Evolutionary conservation across 2,797 vertebrate species (phyloP), one percentile per base, ranked within the genome.

Genomic region (Chelmon rostratus): DNA sequence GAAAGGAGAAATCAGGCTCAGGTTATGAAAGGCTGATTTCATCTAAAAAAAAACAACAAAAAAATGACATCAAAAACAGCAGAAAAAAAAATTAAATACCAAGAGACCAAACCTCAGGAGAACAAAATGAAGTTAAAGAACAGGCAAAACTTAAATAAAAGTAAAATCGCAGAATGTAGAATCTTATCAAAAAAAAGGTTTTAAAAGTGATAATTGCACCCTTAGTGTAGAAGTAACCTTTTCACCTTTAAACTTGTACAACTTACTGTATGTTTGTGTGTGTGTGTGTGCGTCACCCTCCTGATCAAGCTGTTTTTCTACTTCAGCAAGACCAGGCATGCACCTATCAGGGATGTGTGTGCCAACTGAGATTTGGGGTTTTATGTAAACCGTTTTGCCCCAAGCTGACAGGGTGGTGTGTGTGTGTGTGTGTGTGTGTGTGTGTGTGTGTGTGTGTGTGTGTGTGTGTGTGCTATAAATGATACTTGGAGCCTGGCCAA

Each of bases 371-470:
- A 89, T 82, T 88, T 86, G 68, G 21, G 76, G 38, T 78, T 90
- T 87, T 73, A 82, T 88, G 85, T 84, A 79, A 88, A 86, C 80
- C 38, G 67, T 90, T 91, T 91, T 88, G 86, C 89, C 89, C 79
- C 76, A 63, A 86, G 86, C 83, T 81, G 77, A 79, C 68, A 72
- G 66, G 33, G 37, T 28, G 28, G 52, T 71, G 56, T 61, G 52
- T 65, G 7, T 49, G 21, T 74, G 42, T 58, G 15, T 73, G 15
- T 38, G 57, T 75, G 52, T 50, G 47, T 52, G 46, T 68, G 4
- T 40, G 49, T 68, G 49, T 67, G 11, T 46, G 15, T 56, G 47
- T 70, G 40, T 52, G 35, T 50, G 67, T 53, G 58, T 10, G 52
- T 57, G 40, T 73, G 56, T 70, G n/a, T 52, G 28, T 57, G 54